Conservation (phyloP, 2,113 vertebrate species). For the Oostethus manadensis region DNA sequence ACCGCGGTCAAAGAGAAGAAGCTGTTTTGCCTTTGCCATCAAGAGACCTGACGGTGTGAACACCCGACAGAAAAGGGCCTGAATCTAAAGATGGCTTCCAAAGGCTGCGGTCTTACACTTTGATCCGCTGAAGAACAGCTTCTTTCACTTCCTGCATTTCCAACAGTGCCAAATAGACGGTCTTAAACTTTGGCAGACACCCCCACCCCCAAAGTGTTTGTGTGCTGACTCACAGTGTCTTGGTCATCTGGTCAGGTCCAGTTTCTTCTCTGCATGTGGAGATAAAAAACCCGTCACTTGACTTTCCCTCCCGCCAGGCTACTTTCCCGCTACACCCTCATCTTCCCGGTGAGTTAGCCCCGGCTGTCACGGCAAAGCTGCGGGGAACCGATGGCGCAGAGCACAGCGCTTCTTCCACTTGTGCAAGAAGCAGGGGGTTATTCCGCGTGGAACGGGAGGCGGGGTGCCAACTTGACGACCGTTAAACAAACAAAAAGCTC, state of each 20-base stretch:
- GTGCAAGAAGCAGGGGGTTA: conserved; percentile 7
- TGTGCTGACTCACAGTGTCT: conserved; percentile 57
- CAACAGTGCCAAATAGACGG: no score
- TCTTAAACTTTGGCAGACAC: no score
- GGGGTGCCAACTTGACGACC: not conserved
- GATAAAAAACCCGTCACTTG: conserved; percentile 62
- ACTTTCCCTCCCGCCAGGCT: conserved; percentile 15
- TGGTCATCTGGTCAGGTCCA: conserved; percentile 54
- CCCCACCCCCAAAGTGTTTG: conserved; percentile 23
- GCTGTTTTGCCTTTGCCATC: no score
- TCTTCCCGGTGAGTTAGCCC: conserved; percentile 15
- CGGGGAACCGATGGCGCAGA: conserved; percentile 20
- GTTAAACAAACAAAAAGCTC: no score
- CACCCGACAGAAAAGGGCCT: no score
- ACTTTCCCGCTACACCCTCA: not conserved
- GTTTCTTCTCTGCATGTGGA: conserved; percentile 57
- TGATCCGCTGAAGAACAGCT: no score
- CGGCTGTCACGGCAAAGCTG: conserved; percentile 17
- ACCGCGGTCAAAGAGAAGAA: no score
- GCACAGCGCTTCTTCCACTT: conserved; percentile 1
- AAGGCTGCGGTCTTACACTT: no score
- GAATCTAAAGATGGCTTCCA: no score
- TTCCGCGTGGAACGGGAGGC: not conserved
- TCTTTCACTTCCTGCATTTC: no score
- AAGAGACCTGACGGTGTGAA: no score